Conservation (phyloP, 2,888 invertebrate species). For the Plemyria rubiginata region DNA sequence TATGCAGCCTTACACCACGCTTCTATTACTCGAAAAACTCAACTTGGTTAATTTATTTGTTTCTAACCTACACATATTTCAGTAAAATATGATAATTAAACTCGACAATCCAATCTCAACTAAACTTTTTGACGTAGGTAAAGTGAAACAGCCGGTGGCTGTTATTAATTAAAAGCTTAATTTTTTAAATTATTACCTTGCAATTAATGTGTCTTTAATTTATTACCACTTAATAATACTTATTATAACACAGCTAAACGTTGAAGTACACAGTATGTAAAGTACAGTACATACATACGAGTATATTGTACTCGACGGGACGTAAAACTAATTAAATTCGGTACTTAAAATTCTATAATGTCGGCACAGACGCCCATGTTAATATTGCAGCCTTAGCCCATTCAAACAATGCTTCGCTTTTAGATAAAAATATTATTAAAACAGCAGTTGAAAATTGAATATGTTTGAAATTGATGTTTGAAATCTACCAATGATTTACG, state of each 20-base stretch:
- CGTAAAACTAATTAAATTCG: conserved; percentile 51
- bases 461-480: conserved; percentile 58
- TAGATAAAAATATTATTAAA: conserved; percentile 25
- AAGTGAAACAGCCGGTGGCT: conserved; percentile 36
- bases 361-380: conserved; percentile 26
- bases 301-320: conserved; percentile 45
- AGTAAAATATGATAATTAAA: not conserved
- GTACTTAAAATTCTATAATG: conserved; percentile 43
- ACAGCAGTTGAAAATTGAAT: conserved; percentile 19
- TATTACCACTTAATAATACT: conserved; percentile 4
- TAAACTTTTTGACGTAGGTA: not conserved
- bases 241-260: conserved; percentile 1
- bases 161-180: conserved; percentile 40
- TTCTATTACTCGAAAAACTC: too few species aligned
- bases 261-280: conserved; percentile 8
- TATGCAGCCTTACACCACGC: too few species aligned
- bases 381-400: conserved; percentile 30
- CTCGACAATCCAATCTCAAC: not conserved
- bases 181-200: conserved; percentile 45
- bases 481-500: conserved; percentile 56
- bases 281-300: conserved; percentile 31
- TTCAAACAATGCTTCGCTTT: conserved; percentile 31
- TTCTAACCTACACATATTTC: too few species aligned
- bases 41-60: too few species aligned
- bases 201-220: conserved; percentile 45